A percentile compares a stretch with the other conserved stretches of the same genome.
Evolutionary conservation across 2,113 vertebrate genomes (phyloP).

Genomic region (Cairina moschata): DNA sequence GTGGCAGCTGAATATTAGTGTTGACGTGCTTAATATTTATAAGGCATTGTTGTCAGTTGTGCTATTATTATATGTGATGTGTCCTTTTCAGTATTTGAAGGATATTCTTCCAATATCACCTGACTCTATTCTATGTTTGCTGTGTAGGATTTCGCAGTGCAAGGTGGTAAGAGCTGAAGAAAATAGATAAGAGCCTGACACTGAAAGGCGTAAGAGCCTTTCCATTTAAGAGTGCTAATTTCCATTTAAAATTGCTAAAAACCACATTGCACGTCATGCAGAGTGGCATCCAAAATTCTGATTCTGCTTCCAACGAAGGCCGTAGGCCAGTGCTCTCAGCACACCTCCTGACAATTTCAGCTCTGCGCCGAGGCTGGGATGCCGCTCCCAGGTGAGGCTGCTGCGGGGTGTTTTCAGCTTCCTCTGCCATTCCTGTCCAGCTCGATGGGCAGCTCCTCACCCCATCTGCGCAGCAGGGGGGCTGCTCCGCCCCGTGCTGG

Average conservation of each 20-base stretch:
- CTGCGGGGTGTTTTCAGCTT: not conserved
- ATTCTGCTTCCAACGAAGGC: not conserved
- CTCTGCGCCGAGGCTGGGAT: not conserved
- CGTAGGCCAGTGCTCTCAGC: not conserved
- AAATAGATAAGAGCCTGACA: not conserved
- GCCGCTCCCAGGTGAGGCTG: not conserved
- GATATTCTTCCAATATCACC: not conserved
- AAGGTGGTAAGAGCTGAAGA: not conserved
- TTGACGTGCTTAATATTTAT: not conserved
- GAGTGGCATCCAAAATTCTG: not conserved
- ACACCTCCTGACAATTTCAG: not conserved
- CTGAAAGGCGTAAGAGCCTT: not conserved
- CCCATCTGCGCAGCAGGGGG: accelerated
- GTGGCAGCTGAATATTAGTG: not conserved
- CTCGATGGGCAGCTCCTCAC: not conserved
- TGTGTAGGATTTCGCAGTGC: not conserved
- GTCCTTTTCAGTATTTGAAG: not conserved
- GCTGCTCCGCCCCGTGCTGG: not conserved
- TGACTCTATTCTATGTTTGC: not conserved
- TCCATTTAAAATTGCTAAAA: not conserved
- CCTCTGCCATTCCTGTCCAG: not conserved
- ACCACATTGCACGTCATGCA: not conserved
- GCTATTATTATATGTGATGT: not conserved
- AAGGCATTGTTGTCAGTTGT: not conserved
- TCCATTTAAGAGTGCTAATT: not conserved